Evolutionary conservation across 2,888 invertebrate species (phyloP).

Genomic region (Sinelater perroti): DNA sequence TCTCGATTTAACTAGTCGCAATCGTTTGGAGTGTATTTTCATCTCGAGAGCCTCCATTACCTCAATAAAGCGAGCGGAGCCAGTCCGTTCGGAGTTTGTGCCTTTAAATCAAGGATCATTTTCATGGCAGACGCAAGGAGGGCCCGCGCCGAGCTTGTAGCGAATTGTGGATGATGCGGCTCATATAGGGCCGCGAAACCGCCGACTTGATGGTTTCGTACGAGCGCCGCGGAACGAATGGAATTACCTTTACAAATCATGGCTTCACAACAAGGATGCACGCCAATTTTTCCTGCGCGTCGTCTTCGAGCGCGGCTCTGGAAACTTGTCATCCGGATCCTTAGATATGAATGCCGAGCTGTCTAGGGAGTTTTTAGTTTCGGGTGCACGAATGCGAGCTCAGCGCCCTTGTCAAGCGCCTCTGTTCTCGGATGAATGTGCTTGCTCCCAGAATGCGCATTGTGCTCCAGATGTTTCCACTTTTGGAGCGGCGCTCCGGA

Average conservation of each 20-base stretch:
- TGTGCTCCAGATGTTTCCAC: conserved; percentile 19
- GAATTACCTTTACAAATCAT: conserved; percentile 14
- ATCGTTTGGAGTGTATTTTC: conserved; percentile 12
- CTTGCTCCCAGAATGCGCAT: conserved; percentile 12
- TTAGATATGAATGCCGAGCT: conserved; percentile 22
- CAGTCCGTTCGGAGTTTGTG: conserved; percentile 5
- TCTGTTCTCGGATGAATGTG: conserved; percentile 20
- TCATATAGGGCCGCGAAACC: too few relatives aligned
- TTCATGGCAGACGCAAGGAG: conserved; percentile 16
- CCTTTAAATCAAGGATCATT: conserved; percentile 16
- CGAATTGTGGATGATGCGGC: too few relatives aligned
- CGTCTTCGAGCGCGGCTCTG: conserved; percentile 11
- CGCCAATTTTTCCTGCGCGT: conserved; percentile 12
- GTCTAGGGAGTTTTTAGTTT: conserved; percentile 24
- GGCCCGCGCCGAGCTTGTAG: conserved; percentile 8
- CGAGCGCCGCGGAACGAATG: not conserved
- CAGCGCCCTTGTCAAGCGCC: conserved; percentile 25
- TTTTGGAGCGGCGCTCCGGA: conserved; percentile 3
- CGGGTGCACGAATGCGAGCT: conserved; percentile 25
- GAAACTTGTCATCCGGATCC: conserved; percentile 24
- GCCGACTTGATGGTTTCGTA: too few relatives aligned
- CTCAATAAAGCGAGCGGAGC: not conserved
- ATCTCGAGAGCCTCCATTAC: conserved; percentile 11
- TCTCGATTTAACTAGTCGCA: conserved; percentile 17
- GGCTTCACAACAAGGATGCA: conserved; percentile 11